Evolutionary conservation across 1,140 invertebrate genomes (phyloP).

Genomic region (Sesamia nonagrioides): DNA sequence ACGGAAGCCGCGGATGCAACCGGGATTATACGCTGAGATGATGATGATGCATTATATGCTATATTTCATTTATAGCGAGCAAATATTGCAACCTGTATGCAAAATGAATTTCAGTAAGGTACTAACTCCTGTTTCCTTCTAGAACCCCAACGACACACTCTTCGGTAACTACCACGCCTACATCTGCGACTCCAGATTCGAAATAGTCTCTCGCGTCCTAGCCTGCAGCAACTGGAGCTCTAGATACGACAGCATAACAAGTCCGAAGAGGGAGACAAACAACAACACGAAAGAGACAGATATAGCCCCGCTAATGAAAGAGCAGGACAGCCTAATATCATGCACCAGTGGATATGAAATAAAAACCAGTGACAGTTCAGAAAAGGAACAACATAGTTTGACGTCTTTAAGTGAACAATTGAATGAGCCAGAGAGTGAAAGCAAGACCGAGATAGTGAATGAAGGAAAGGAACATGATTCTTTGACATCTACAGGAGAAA

Average conservation of each 20-base stretch:
- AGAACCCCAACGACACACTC: conserved; percentile 87
- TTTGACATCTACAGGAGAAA: conserved; percentile 92
- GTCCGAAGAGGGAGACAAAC: conserved; percentile 75
- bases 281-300: conserved; percentile 81
- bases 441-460: conserved; percentile 40
- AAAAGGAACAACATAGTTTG: conserved; percentile 78
- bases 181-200: conserved; percentile 93
- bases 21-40: too few species aligned
- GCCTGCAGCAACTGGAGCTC: conserved; percentile 94
- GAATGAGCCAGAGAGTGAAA: conserved; percentile 50
- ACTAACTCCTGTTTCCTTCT: too few species aligned
- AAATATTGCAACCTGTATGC: too few species aligned
- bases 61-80: too few species aligned
- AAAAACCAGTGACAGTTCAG: conserved; percentile 81
- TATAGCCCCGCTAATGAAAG: conserved; percentile 60
- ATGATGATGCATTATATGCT: too few species aligned
- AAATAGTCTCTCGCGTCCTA: conserved; percentile 91
- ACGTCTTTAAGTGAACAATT: conserved; percentile 68
- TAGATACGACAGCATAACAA: conserved; percentile 90
- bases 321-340: conserved; percentile 79
- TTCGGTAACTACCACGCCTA: conserved; percentile 95
- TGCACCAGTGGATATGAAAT: conserved; percentile 81
- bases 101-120: too few species aligned
- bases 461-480: conserved; percentile 85
- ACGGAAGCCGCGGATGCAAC: too few species aligned